Conservation (phyloP, 2,797 vertebrate species). For the Uromys caudimaculatus region DNA sequence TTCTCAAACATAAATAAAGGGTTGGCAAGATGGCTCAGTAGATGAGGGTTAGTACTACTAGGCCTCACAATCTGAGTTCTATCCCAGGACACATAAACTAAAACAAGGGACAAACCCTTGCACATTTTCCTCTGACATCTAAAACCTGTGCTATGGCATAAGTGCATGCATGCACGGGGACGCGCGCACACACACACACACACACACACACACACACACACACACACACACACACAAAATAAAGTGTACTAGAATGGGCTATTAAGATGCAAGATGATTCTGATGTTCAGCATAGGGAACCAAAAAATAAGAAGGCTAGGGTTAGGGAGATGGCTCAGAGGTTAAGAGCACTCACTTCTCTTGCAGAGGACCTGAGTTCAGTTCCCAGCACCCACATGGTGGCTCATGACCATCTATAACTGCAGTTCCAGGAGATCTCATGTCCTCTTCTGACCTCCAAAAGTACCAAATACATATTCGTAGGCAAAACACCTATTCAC, state of each 20-base stretch:
- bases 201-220: background rate
- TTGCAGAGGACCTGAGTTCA: background rate
- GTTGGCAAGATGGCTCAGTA: background rate
- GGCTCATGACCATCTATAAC: background rate
- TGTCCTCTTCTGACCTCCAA: background rate
- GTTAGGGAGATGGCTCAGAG: background rate
- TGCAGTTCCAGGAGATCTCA: background rate
- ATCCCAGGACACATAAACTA: background rate
- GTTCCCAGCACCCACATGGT: background rate
- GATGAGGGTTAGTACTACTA: background rate
- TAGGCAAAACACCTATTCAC: background rate
- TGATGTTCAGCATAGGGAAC: background rate
- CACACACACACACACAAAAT: background rate
- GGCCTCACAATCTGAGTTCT: background rate
- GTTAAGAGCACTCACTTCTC: background rate
- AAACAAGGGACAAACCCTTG: background rate
- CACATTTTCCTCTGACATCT: background rate
- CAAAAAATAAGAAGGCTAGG: background rate
- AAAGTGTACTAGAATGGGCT: background rate
- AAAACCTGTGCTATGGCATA: background rate
- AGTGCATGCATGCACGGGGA: background rate
- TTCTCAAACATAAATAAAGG: background rate
- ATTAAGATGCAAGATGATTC: constrained; percentile 3
- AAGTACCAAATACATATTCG: background rate
- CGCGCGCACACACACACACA: background rate